Base-by-base conservation (phyloP, 2,113 vertebrate genomes). In the Serinus canaria region DNA sequence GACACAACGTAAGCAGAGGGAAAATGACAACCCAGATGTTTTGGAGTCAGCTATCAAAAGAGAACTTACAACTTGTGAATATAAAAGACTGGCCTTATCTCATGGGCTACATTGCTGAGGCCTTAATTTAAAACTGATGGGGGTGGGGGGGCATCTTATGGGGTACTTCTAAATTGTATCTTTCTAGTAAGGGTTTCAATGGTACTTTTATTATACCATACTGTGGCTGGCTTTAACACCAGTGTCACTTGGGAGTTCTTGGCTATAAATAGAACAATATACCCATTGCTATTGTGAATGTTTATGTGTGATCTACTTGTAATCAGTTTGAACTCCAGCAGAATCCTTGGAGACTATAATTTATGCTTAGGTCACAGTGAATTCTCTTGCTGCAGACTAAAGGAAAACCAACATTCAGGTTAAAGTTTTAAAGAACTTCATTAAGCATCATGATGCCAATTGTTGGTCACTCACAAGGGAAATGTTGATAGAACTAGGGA, bases 191-290 rank as follows among this genome's bases (percentile, higher is more conserved):
- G 86, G 95, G 95, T 97, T 97, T 95, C 62, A 97, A 96, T 94
- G 98, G 99, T 98, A 98, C 98, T 98, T 79, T 98, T 97, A 96
- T 92, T 97, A 97, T 96, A 96, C 96, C 96, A 96, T 97, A 96
- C 98, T 98, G 97, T 95, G 97, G 97, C 98, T 98, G 98, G 97
- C 97, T 98, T 95, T 95, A 49, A 78, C 97, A 97, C 87, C 91
- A 84, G 89, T 97, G 98, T 98, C 97, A 97, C 97, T 98, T 97
- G 92, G 95, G 94, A 85, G 97, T 93, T 94, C 95, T 97, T 97
- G 96, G 97, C 92, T 96, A 95, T 96, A 95, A 96, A 96, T 93
- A 96, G 95, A 96, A 96, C 52, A 83, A 89, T 97, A 92, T 94
- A 96, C 82, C 66, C 52, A 30, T 97, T 91, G 50, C 92, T 94